A percentile compares a stretch with the other conserved stretches of the same genome.
phyloP scores from a whole-genome alignment of 2,888 invertebrate species.

The Danaus chrysippus region DNA sequence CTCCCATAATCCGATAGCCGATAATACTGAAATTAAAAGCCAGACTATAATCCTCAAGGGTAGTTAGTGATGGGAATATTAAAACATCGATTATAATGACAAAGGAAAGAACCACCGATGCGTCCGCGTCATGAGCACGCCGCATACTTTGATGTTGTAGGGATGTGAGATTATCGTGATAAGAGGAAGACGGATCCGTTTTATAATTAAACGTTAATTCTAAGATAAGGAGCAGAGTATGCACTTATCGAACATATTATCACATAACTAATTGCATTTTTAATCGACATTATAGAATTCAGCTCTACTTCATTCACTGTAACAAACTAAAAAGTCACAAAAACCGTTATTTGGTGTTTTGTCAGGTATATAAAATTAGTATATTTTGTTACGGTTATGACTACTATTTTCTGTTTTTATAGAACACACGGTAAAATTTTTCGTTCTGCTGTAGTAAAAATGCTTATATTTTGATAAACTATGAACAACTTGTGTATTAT shows the following conservation, averaged over 20 bases:
- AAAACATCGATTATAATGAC: constrained; percentile 35
- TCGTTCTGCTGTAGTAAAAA: too few relatives aligned
- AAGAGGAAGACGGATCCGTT: not conserved
- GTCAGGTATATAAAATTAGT: constrained; percentile 16
- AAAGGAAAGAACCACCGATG: constrained; percentile 33
- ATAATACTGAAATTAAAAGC: constrained; percentile 25
- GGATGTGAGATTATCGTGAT: constrained; percentile 13
- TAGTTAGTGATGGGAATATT: constrained; percentile 34
- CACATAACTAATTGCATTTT: not conserved
- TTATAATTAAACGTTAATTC: not conserved
- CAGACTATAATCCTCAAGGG: constrained; percentile 27
- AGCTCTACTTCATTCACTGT: constrained; percentile 28
- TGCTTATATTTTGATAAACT: too few relatives aligned
- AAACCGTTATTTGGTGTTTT: constrained; percentile 32
- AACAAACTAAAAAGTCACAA: constrained; percentile 32
- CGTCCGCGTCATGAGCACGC: constrained; percentile 30
- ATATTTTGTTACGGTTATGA: too few relatives aligned
- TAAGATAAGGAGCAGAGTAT: too few relatives aligned
- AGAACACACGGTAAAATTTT: too few relatives aligned
- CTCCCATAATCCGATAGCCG: constrained; percentile 8
- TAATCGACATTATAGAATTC: not conserved
- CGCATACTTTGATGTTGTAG: constrained; percentile 28
- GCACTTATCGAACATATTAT: too few relatives aligned
- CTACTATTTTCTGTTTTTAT: too few relatives aligned
- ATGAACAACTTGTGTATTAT: too few relatives aligned